phyloP scores from a whole-genome alignment of 2,888 invertebrate genomes.

The Pseudococcus longispinus region DNA sequence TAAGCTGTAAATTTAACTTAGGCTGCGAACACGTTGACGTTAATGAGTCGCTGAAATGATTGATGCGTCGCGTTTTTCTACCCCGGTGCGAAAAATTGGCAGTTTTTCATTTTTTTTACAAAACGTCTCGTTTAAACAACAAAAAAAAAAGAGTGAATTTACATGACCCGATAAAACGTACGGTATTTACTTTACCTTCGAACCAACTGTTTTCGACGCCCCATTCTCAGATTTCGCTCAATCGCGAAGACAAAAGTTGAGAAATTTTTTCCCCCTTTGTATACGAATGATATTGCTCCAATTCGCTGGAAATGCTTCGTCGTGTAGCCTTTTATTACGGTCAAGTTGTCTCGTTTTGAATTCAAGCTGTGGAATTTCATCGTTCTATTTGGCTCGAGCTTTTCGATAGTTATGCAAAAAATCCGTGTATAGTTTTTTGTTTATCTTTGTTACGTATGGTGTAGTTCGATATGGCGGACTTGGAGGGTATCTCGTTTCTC shows the following conservation, averaged over 20 bases:
- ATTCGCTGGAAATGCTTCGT: background rate
- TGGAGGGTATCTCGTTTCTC: background rate
- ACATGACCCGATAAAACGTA: background rate
- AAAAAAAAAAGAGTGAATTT: background rate
- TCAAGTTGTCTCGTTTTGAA: background rate
- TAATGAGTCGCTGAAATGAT: conserved; percentile 39
- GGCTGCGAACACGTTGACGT: background rate
- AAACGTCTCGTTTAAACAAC: background rate
- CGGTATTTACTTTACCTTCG: background rate
- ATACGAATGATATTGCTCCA: background rate
- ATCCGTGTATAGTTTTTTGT: background rate
- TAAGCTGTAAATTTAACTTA: background rate
- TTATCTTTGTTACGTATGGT: background rate
- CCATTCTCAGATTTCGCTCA: background rate
- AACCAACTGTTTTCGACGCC: too few species aligned
- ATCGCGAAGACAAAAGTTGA: background rate
- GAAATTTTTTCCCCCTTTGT: background rate
- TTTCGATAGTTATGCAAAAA: background rate
- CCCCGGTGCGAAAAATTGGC: conserved; percentile 15
- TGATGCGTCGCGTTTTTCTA: conserved; percentile 14
- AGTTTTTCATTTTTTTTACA: background rate
- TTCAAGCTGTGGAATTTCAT: background rate
- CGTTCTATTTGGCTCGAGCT: background rate
- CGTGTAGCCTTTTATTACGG: background rate
- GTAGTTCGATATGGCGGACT: too few species aligned